Evolutionary conservation across 2,888 invertebrate genomes (phyloP).

Genomic region (Apodemia duryi): DNA sequence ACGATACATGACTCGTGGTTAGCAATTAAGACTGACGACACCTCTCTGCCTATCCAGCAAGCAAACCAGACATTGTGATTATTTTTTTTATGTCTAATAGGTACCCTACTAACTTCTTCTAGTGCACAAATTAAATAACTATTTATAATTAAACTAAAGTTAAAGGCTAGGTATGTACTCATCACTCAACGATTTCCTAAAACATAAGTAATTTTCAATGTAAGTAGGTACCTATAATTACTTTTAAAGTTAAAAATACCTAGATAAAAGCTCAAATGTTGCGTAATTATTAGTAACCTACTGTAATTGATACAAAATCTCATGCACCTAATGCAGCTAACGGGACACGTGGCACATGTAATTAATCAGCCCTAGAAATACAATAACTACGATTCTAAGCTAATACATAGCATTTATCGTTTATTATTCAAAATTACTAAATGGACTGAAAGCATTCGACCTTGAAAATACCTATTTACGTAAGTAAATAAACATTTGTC

Average conservation of each 20-base stretch:
- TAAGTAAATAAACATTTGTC: conserved; percentile 52
- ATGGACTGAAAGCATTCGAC: conserved; percentile 55
- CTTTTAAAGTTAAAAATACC: too few species aligned
- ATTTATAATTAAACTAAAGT: too few species aligned
- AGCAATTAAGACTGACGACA: too few species aligned
- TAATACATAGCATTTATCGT: conserved; percentile 30
- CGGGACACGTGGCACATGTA: conserved; percentile 8
- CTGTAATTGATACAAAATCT: background rate
- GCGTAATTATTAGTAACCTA: background rate
- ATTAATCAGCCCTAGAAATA: conserved; percentile 7
- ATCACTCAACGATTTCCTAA: too few species aligned
- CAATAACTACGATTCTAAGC: conserved; percentile 21
- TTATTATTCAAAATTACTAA: conserved; percentile 27
- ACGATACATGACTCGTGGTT: too few species aligned
- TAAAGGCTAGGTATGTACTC: too few species aligned
- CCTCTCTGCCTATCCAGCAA: too few species aligned
- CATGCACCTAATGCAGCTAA: background rate
- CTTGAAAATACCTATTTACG: conserved; percentile 56
- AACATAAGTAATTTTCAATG: too few species aligned
- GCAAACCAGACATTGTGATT: too few species aligned
- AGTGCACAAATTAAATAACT: too few species aligned
- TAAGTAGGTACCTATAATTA: background rate
- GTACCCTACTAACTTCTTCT: too few species aligned
- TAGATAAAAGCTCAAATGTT: conserved; percentile 1
- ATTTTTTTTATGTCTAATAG: too few species aligned